Evolutionary conservation across 1,140 invertebrate species (phyloP).

Genomic region (Gonioctena quinquepunctata): DNA sequence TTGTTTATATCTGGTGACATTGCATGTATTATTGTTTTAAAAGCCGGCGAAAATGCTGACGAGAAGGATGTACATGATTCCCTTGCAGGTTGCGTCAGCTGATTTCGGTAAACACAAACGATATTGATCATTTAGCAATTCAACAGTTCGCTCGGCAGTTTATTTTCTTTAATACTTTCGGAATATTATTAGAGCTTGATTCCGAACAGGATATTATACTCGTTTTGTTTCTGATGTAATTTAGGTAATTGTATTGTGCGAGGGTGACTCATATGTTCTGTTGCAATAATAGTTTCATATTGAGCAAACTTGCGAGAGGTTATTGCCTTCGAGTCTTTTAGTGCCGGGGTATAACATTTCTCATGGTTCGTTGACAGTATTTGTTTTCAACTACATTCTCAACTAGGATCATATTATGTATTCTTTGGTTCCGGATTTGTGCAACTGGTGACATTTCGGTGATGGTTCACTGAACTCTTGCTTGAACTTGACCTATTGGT

Average conservation of each 20-base stretch:
- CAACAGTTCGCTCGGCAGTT: no score
- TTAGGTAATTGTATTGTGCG: not conserved
- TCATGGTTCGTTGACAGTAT: no score
- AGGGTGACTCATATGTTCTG: not conserved
- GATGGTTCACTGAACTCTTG: not conserved
- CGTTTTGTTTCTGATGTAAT: not conserved
- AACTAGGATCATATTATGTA: no score
- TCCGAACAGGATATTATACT: not conserved
- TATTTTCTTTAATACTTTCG: not conserved
- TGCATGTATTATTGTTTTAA: not conserved
- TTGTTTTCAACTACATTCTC: no score
- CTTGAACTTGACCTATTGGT: not conserved
- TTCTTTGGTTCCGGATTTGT: not conserved
- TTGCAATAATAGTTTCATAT: slow-evolving; percentile 3
- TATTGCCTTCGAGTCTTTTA: slow-evolving; percentile 4
- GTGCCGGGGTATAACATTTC: not conserved
- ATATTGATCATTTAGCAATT: no score
- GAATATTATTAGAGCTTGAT: not conserved
- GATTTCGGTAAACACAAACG: not conserved
- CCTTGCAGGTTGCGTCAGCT: not conserved
- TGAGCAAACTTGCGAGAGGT: not conserved
- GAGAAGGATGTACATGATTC: not conserved
- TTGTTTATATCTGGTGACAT: no score
- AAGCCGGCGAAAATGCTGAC: not conserved
- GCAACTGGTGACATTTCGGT: not conserved